Base-by-base conservation (phyloP, 1,140 invertebrate species). In the Orius insidiosus region DNA sequence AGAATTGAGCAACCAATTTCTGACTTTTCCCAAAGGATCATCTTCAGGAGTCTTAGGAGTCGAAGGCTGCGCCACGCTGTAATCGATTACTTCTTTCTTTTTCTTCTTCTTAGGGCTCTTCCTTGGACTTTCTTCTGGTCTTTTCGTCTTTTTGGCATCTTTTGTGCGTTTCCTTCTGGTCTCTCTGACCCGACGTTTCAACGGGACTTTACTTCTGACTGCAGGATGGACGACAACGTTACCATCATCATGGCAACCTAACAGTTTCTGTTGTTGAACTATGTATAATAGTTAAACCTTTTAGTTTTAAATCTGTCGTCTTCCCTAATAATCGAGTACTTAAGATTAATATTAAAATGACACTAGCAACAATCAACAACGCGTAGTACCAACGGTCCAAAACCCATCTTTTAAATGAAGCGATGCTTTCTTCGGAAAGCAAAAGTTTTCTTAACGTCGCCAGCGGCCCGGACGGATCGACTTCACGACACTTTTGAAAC, bases 401-500 rank as follows among this genome's bases (percentile, higher is more conserved):
- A 51, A 90, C 69, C 84, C 86, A 94, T 57, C 76, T 72, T 59
- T 81, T 83, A 55, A 87, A 64, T 45, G 78, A 81, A 13, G 82
- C 82, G 11, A 93, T 75, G 56, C 82, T 87, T 62, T 92, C 83
- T 58, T 89, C 86, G 0, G 85, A 88, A 13, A 92, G 68, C 32
- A 93, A 65, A 10, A 92, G 67, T 61, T 87, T 86, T 8, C 86
- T 71, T 30, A 93, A 64, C 11, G 87, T 92, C 11, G 87, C 86
- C 56, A 93, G 66, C n/a, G 87, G 87, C n/a, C 87, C 87, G 2
- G 85, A 87, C 1, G 88, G 88, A 71, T 93, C 87, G 45, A 93
- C 76, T 63, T 89, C 84, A 52, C 94, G 72, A 63, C 94, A 98
- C 59, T 89, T 89, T 67, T 95, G 86, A 65, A 97, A 98, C 33